Base-by-base conservation (phyloP, 2,797 vertebrate genomes). In the Acropternis orthonyx region DNA sequence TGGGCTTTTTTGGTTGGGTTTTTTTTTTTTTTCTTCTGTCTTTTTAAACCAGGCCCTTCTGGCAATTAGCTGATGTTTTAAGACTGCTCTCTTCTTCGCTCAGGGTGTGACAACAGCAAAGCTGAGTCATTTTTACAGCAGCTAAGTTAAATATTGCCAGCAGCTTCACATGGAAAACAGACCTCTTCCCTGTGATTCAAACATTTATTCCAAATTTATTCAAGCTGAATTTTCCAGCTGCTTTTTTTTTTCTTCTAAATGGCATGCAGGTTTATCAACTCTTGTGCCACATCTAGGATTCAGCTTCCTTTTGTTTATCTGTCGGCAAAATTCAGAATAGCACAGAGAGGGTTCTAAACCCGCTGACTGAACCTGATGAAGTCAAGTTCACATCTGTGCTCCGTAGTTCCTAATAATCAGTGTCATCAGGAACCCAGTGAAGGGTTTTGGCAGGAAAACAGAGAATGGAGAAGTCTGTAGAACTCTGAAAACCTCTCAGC, bases 111-210 rank as follows among this genome's bases (percentile, higher is more conserved):
- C 94, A 88, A 81, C 81, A 88, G 89, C 68, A 91, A 89, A 95
- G 89, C 80, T 92, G 92, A 92, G 83, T 82, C 89, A 91, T 85
- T 96, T 93, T 92, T 91, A 88, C 41, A 92, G 91, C 88, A 95
- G 94, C 81, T 49, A 66, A 93, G 82, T 61, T 46, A 90, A 96
- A 94, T 48, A 81, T 5, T 73, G 87, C 80, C 88, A 86, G 63
- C 71, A 66, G 62, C 39, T 67, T 84, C 72, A 61, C 83, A 65
- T 44, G 3, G 61, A 92, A 93, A 92, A 65, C 39, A 78, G 88
- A 87, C 51, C 20, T 28, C 48, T 93, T 89, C 55, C 56, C 39
- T 77, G 68, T 58, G 87, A 48, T 67, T 93, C 73, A 91, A 62
- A 81, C 48, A 26, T 27, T 86, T 74, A 66, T 85, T 83, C 52